Evolutionary conservation across 2,113 vertebrate genomes (phyloP).

Genomic region (Callipepla squamata): DNA sequence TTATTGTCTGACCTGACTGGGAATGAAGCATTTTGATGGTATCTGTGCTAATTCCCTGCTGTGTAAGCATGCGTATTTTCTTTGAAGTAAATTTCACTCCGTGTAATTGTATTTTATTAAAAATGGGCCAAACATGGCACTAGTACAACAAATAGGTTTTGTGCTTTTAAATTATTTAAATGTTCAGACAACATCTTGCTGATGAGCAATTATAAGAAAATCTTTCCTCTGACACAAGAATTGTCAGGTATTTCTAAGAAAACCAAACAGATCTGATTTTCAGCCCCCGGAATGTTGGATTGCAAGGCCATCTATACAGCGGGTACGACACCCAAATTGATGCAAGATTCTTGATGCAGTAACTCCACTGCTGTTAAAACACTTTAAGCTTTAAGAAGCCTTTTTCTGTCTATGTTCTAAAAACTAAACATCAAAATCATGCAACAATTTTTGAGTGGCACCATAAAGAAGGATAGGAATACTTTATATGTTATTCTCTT

Average conservation of each 20-base stretch:
- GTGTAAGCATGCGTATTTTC: slow-evolving; percentile 13
- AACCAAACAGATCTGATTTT: background rate
- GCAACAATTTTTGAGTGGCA: background rate
- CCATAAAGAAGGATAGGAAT: background rate
- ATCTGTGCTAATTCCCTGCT: slow-evolving; percentile 21
- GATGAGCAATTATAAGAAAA: background rate
- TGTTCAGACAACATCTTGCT: background rate
- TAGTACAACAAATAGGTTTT: background rate
- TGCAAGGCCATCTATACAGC: background rate
- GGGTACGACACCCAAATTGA: background rate
- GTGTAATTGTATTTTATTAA: background rate
- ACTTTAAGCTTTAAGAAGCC: background rate
- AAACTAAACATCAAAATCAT: background rate
- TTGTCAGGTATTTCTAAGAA: background rate
- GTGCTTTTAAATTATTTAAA: background rate
- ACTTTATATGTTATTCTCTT: background rate
- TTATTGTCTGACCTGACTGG: slow-evolving; percentile 42
- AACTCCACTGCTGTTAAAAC: background rate
- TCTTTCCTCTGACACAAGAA: background rate
- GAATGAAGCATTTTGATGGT: slow-evolving; percentile 37
- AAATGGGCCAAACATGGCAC: no score
- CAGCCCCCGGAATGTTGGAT: background rate
- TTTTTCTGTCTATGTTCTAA: background rate
- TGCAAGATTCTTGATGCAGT: background rate
- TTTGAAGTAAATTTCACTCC: background rate